phyloP scores from a whole-genome alignment of 2,888 invertebrate species.

The Eristalinus aeneus region DNA sequence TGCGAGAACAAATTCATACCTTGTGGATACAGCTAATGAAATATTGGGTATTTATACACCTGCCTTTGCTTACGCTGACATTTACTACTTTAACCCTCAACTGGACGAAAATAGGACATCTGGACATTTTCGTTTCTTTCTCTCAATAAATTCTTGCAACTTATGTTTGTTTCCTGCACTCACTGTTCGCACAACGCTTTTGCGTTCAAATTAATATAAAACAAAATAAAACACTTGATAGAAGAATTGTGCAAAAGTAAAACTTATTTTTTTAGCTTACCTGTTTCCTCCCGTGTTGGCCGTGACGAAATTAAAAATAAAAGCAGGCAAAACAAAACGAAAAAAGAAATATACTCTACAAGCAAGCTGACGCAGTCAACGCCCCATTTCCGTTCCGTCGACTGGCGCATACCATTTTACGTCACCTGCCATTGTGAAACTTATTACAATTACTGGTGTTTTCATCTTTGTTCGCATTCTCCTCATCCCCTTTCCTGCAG shows the following conservation, averaged over 20 bases:
- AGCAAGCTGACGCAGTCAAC: not conserved
- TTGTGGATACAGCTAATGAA: too few species aligned
- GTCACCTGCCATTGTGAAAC: conserved; percentile 51
- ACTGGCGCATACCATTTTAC: not conserved
- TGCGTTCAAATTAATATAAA: not conserved
- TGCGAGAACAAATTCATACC: too few species aligned
- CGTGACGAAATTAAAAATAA: conserved; percentile 1
- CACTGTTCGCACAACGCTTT: not conserved
- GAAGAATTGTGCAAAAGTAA: not conserved
- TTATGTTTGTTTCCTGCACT: not conserved
- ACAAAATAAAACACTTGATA: not conserved
- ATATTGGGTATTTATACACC: too few species aligned
- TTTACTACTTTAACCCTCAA: too few species aligned
- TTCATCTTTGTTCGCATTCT: conserved; percentile 12
- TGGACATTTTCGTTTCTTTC: too few species aligned
- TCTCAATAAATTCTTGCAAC: too few species aligned
- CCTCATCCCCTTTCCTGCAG: not conserved
- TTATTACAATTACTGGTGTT: conserved; percentile 46
- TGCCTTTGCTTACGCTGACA: too few species aligned
- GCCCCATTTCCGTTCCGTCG: conserved; percentile 9
- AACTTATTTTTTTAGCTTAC: not conserved
- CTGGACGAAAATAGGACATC: too few species aligned
- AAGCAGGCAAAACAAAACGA: not conserved
- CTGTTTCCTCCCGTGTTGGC: not conserved
- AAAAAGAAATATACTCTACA: not conserved